Conservation (phyloP, 2,113 vertebrate genomes). For the Deroptyus accipitrinus region DNA sequence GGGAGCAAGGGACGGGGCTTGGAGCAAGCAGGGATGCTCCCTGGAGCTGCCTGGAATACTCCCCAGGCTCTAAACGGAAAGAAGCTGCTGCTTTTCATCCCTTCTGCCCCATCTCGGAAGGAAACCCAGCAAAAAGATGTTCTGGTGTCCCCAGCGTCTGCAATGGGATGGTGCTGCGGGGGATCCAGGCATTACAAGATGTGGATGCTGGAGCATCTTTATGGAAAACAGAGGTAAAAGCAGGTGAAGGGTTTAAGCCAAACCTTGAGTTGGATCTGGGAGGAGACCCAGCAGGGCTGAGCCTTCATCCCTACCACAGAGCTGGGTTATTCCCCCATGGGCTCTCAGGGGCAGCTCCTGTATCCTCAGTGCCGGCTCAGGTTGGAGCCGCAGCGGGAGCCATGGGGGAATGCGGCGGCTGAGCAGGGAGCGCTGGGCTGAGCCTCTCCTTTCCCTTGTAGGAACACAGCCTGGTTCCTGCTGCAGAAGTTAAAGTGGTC, state of each 20-base stretch:
- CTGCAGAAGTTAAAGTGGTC: not conserved
- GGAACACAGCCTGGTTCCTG: rapidly evolving
- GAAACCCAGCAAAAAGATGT: not conserved
- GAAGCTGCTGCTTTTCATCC: not conserved
- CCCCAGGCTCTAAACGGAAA: not conserved
- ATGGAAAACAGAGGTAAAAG: rapidly evolving
- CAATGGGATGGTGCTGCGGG: not conserved
- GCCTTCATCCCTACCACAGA: not conserved
- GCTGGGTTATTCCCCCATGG: rapidly evolving
- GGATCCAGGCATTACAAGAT: rapidly evolving
- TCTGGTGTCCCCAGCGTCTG: not conserved
- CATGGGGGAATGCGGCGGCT: not conserved
- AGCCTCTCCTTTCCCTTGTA: not conserved
- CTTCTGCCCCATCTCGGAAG: not conserved
- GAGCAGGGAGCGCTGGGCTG: not conserved
- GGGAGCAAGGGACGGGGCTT: not conserved
- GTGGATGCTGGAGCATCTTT: not conserved
- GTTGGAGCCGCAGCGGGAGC: not conserved
- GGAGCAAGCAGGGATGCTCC: rapidly evolving
- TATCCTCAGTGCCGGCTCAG: rapidly evolving
- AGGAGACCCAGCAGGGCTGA: not conserved
- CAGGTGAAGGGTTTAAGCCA: not conserved
- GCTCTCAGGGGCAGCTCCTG: rapidly evolving
- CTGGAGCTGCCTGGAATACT: not conserved
- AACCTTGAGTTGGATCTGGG: rapidly evolving